phyloP scores from a whole-genome alignment of 2,888 invertebrate species.

The Sycophila texana region DNA sequence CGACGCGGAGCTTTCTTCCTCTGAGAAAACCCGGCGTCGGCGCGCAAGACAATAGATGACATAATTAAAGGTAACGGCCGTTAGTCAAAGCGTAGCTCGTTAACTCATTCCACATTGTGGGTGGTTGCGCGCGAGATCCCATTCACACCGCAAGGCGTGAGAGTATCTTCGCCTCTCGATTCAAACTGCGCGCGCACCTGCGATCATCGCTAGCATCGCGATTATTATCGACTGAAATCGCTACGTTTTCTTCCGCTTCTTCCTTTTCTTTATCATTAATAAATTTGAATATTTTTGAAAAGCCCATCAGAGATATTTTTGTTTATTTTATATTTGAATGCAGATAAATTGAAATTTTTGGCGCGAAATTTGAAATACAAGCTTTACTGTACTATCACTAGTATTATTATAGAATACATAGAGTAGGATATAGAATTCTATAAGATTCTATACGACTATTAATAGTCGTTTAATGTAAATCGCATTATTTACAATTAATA shows the following conservation, averaged over 20 bases:
- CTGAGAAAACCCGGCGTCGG: constrained; percentile 37
- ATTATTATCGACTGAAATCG: not conserved
- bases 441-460: too few species aligned
- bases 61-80: constrained; percentile 58
- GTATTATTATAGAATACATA: too few species aligned
- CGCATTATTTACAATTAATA: too few species aligned
- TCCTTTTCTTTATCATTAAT: not conserved
- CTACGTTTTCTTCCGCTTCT: not conserved
- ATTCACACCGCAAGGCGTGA: constrained; percentile 51
- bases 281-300: too few species aligned
- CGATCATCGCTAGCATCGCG: constrained; percentile 27
- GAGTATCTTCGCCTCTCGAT: constrained; percentile 44
- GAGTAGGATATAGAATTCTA: too few species aligned
- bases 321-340: too few species aligned
- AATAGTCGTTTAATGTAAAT: too few species aligned
- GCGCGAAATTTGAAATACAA: too few species aligned
- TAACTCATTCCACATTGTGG: constrained; percentile 46
- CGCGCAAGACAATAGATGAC: constrained; percentile 55
- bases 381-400: too few species aligned
- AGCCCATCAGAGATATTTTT: too few species aligned
- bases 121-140: constrained; percentile 28
- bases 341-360: too few species aligned
- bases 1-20: constrained; percentile 3
- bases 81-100: constrained; percentile 47
- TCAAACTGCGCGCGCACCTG: not conserved